Base-by-base conservation (phyloP, 1,140 invertebrate species). In the Rhyzopertha dominica region DNA sequence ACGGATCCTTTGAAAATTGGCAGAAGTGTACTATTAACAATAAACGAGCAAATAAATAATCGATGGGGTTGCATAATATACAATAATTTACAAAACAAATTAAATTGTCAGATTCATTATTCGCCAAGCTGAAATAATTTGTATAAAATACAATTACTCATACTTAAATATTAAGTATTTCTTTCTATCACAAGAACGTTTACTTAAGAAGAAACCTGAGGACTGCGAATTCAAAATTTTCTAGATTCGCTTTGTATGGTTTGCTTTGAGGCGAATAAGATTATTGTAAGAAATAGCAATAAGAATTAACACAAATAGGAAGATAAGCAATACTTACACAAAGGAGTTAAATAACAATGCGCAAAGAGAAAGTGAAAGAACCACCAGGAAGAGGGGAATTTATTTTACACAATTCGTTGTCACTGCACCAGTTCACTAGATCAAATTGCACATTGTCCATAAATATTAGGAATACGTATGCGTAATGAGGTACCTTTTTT, bases 161-260 rank as follows among this genome's bases (percentile, higher is more conserved):
- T 51, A 64, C 62, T 64, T 64, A 64, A 64, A 64, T 64, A 62
- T 64, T 64, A 64, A 64, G 62, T 56, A 59, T 51, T 37, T 53
- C 48, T 54, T 39, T 38, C 37, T 56, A 59, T 57, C 53, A 57
- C 54, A 61, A 58, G 43, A 48, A 53, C 26, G 14, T 13, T 19
- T 51, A 39, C 40, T 36, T 51, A 38, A 50, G 37, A 49, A 50
- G 44, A 47, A 37, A 51, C 52, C 47, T 54, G 51, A 53, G 57
- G 48, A 47, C 14, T 18, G 13, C 28, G 12, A 14, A 14, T 35
- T 41, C n/a, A n/a, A n/a, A n/a, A n/a, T n/a, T n/a, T n/a, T n/a
- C n/a, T n/a, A n/a, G n/a, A n/a, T n/a, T n/a, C n/a, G n/a, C n/a
- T n/a, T n/a, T n/a, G n/a, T n/a, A n/a, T n/a, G n/a, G n/a, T n/a